Evolutionary conservation across 2,888 invertebrate species (phyloP).

Genomic region (Drosophila borealis): DNA sequence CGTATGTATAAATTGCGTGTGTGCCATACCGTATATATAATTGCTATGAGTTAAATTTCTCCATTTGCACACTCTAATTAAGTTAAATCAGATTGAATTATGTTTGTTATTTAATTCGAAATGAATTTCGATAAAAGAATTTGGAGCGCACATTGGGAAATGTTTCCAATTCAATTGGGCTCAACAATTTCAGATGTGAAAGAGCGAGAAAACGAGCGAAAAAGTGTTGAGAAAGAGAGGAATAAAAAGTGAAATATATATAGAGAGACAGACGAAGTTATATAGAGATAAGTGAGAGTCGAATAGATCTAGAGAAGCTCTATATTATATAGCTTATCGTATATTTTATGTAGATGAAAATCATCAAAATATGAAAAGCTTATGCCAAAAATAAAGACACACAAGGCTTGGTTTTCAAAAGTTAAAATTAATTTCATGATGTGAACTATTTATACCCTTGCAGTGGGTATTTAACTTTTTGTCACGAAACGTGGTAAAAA

Average conservation of each 20-base stretch:
- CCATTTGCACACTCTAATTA: constrained; percentile 19
- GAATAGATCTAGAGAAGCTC: no score
- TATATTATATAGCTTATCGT: no score
- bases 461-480: no score
- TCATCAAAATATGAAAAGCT: no score
- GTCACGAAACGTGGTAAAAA: no score
- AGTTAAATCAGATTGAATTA: constrained; percentile 35
- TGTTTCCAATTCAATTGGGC: background rate
- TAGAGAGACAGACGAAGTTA: background rate
- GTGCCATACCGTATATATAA: constrained; percentile 21
- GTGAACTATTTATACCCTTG: no score
- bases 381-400: no score
- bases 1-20: background rate
- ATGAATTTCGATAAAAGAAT: constrained; percentile 17
- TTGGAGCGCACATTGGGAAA: background rate
- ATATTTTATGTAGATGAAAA: no score
- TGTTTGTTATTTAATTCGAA: constrained; percentile 28
- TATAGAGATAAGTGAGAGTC: background rate
- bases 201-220: background rate
- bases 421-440: no score
- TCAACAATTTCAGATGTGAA: background rate
- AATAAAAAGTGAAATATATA: no score
- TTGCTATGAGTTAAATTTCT: constrained; percentile 12
- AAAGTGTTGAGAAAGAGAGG: background rate
- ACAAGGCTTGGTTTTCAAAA: no score